Conservation (phyloP, 2,888 invertebrate species). For the Serrognathus titanus region DNA sequence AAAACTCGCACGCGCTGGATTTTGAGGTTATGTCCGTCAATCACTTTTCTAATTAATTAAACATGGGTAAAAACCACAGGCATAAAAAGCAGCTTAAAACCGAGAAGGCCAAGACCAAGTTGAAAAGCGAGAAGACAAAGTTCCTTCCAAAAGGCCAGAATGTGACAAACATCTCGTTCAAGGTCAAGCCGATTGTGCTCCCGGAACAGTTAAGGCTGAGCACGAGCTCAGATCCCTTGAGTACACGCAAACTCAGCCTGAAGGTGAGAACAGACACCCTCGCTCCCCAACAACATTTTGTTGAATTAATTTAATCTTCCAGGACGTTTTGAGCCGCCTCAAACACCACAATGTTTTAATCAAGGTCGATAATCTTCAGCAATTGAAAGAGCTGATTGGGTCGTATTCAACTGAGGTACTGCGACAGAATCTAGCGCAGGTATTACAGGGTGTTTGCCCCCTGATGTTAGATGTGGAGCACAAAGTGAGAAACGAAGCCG, state of each 20-base stretch:
- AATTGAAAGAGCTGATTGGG: constrained; percentile 57
- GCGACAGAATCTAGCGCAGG: constrained; percentile 59
- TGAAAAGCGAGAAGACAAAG: constrained; percentile 68
- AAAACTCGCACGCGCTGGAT: too few species aligned
- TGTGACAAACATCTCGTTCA: constrained; percentile 85
- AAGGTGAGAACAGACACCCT: constrained; percentile 51
- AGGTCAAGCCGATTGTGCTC: constrained; percentile 82
- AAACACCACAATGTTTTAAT: constrained; percentile 73
- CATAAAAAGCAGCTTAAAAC: constrained; percentile 71
- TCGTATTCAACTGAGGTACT: constrained; percentile 49
- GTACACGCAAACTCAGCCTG: constrained; percentile 66
- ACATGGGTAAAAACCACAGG: constrained; percentile 56
- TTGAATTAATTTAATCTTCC: neutral
- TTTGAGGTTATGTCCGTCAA: too few species aligned
- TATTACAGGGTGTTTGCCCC: constrained; percentile 67
- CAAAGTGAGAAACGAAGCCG: constrained; percentile 55
- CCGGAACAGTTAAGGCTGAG: constrained; percentile 67
- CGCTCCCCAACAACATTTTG: neutral
- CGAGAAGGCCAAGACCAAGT: constrained; percentile 78
- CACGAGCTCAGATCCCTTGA: constrained; percentile 50
- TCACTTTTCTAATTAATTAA: too few species aligned
- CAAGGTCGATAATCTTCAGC: constrained; percentile 62
- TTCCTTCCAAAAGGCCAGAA: constrained; percentile 83
- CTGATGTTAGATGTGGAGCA: constrained; percentile 72
- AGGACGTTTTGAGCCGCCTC: constrained; percentile 55